These are phyloP conservation scores for Mesoligia furuncula DNA, from an alignment of 2,888 invertebrate genomes.

Conservation along the genomic window DNA sequence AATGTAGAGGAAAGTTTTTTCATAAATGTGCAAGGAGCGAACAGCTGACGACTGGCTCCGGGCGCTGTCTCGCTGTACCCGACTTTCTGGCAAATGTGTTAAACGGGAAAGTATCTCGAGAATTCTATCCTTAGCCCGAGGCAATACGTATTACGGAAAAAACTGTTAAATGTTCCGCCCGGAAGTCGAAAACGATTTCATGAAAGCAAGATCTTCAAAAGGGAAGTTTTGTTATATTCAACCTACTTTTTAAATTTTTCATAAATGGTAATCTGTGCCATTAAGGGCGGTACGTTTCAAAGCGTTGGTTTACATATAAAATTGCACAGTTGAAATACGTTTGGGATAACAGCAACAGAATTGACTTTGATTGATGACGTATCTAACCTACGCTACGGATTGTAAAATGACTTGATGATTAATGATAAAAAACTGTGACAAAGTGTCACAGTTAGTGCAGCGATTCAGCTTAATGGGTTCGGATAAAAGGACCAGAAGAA, in stretches of 20 bases:
- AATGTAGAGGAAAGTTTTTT: slow-evolving; percentile 87
- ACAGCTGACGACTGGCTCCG: slow-evolving; percentile 87
- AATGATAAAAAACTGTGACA: slow-evolving; percentile 25
- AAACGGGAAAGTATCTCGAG: slow-evolving; percentile 84
- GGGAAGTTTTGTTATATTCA: slow-evolving; percentile 41
- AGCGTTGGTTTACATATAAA: slow-evolving; percentile 34
- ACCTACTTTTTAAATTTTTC: slow-evolving; percentile 37
- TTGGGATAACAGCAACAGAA: slow-evolving; percentile 33
- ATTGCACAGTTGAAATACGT: slow-evolving; percentile 35
- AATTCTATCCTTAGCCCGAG: slow-evolving; percentile 83
- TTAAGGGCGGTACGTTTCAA: slow-evolving; percentile 29
- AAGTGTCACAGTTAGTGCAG: neutral
- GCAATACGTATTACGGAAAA: slow-evolving; percentile 76
- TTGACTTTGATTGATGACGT: slow-evolving; percentile 47
- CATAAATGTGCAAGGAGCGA: slow-evolving; percentile 87
- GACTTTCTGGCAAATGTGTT: slow-evolving; percentile 88
- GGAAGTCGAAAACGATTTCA: slow-evolving; percentile 53
- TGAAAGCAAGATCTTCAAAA: slow-evolving; percentile 49
- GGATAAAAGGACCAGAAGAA: slow-evolving; percentile 6
- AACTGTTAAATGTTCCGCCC: slow-evolving; percentile 69
- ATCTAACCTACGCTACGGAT: slow-evolving; percentile 28
- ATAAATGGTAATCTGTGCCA: slow-evolving; percentile 31
- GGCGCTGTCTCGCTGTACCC: slow-evolving; percentile 80
- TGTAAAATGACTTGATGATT: slow-evolving; percentile 36
- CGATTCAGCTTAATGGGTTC: neutral